Base-by-base conservation (phyloP, 2,888 invertebrate genomes). In the Fragum whitleyi region DNA sequence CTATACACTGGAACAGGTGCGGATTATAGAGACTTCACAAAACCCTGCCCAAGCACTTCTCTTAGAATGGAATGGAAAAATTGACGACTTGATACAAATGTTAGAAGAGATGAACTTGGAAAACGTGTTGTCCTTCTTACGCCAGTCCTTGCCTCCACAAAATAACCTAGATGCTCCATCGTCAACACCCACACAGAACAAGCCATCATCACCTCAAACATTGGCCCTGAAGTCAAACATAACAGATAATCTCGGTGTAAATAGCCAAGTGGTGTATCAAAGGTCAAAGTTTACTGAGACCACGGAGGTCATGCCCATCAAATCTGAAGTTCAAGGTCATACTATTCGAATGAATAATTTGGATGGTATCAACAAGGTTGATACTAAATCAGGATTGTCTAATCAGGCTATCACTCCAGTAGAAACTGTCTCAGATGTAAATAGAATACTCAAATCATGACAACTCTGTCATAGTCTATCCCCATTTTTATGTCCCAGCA, bases 21-120 rank as follows among this genome's bases (percentile, higher is more conserved):
- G 57, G 9, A 57, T 88, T 2, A 88, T 86, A 28, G 86, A 87
- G 59, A 80, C 85, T 21, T 55, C 70, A 11, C 62, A 74, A 9
- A 80, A 88, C 26, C 90, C 90, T 9, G 84, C 85, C 9, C 70
- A 82, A 61, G 61, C 77, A 32, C 77, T 90, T 1, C 67, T 90
- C 14, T 61, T 73, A 19, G 86, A 86, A 42, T 88, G 87, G 86
- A 75, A 83, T 21, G 85, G 82, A 23, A 89, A 87, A 0, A 77
- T 89, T 28, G 81, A 84, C 3, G 74, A 85, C 26, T 77, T 90
- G 0, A 71, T 87, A 6, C 71, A 83, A 21, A 72, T 83, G 53
- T 81, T 90, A 11, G 55, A 65, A 3, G 68, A 85, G 32, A 73
- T 90, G 76, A 42, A 65, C 1, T 36, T 65, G 65, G 65, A 65